Base-by-base conservation (phyloP, 2,888 invertebrate species). In the Ctena decussata region DNA sequence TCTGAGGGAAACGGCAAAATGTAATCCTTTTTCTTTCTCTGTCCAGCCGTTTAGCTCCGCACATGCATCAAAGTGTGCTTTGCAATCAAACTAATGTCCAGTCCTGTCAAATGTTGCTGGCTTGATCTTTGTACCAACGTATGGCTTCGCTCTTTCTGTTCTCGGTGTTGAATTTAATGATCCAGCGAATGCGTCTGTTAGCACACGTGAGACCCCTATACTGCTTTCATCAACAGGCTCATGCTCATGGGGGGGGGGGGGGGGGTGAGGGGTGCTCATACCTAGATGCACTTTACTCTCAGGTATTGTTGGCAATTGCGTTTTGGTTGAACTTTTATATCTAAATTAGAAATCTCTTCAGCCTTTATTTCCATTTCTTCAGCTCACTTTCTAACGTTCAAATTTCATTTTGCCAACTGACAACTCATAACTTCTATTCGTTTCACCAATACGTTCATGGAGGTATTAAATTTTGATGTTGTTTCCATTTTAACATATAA, bases 41-140 rank as follows among this genome's bases (percentile, higher is more conserved):
- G 15, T 77, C 84, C 84, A 77, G 12, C 60, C 30, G 15, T 65
- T 69, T 5, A 84, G 6, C 35, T 37, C 41, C 5, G 80, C 84
- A 65, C 53, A 69, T 32, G 53, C 35, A 37, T 77, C 73, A 57
- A 84, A 80, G 37, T 80, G 84, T n/a, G 80, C 76, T 46, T 57
- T 76, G 24, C 73, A 80, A 27, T 80, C 84, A 0, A 18, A 37
- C 84, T 75, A 84, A 39, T 76, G 72, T 6, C n/a, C 24, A 12
- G 35, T 72, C 15, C 80, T 77, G 41, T 84, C 84, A 72, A 37
- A 79, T 2, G 80, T 84, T 21, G 46, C 73, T 53, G 53, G 53
- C 53, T 53, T 53, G 3, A 53, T 5, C 21, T n/a, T 53, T 5
- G 53, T n/a, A n/a, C 12, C 53, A 5, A n/a, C n/a, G 6, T 6